A percentile compares a stretch with the other conserved stretches of the same genome.
These are phyloP conservation scores for Solenodon paradoxus DNA, from an alignment of 2,113 vertebrate genomes.

Conservation along the genomic window DNA sequence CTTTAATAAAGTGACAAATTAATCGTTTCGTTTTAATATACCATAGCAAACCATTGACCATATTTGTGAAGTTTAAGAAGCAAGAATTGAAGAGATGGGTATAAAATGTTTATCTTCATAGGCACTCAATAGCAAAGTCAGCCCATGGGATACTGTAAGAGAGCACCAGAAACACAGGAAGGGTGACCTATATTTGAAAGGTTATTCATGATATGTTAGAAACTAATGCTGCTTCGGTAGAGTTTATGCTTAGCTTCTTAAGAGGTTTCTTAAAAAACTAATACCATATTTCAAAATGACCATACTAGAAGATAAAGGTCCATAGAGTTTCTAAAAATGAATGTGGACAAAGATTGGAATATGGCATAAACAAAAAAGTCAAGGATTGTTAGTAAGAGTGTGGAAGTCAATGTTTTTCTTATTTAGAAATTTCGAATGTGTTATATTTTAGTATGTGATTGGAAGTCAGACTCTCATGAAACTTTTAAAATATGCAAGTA, in stretches of 20 bases:
- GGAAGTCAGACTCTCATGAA: neutral
- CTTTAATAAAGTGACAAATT: neutral
- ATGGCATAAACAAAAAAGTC: neutral
- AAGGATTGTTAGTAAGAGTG: neutral
- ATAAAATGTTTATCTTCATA: constrained; percentile 17
- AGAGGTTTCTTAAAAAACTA: neutral
- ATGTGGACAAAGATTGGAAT: neutral
- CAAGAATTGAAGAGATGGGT: neutral
- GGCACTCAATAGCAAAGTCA: neutral
- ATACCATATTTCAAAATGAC: neutral
- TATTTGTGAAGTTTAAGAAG: neutral
- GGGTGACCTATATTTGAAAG: neutral
- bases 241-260: neutral
- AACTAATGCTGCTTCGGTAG: neutral
- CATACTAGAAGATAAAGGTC: neutral
- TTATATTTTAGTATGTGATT: neutral
- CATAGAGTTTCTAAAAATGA: neutral
- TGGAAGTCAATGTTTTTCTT: neutral
- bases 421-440: neutral
- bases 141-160: neutral
- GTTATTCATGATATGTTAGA: neutral
- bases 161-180: neutral
- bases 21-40: constrained; percentile 5
- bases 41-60: neutral
- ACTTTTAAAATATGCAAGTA: neutral